Percentiles rank a stretch among this genome's conserved stretches.
Evolutionary conservation across 2,113 vertebrate species (phyloP).

Genomic region (Podarcis raffonei): DNA sequence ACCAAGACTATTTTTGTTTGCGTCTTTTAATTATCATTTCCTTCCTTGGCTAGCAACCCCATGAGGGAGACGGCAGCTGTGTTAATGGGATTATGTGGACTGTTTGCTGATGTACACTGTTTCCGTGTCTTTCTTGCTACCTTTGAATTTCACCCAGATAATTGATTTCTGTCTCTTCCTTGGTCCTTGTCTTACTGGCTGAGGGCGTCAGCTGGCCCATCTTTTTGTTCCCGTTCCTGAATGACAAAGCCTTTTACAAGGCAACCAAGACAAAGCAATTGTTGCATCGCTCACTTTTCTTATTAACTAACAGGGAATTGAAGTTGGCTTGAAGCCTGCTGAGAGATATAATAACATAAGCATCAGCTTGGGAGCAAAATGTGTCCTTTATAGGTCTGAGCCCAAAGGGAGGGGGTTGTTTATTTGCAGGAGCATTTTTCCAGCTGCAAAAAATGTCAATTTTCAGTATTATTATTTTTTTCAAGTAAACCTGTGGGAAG

Average conservation of each 20-base stretch:
- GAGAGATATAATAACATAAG: conserved; percentile 63
- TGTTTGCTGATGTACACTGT: conserved; percentile 52
- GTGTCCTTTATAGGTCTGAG: conserved; percentile 38
- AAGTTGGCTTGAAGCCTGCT: conserved; percentile 63
- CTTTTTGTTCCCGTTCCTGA: conserved; percentile 73
- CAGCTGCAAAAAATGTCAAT: no score
- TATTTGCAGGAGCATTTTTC: not conserved
- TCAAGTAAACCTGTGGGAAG: no score
- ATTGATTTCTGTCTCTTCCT: conserved; percentile 80
- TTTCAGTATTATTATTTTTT: no score
- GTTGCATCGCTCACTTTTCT: conserved; percentile 75
- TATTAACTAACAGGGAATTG: conserved; percentile 75
- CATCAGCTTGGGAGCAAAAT: conserved; percentile 61
- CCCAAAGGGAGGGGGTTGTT: not conserved
- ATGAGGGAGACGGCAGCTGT: conserved; percentile 31
- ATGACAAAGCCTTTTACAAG: conserved; percentile 75
- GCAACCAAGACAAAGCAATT: conserved; percentile 76
- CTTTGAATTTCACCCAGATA: conserved; percentile 74
- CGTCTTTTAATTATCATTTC: conserved; percentile 77
- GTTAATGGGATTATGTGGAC: conserved; percentile 75
- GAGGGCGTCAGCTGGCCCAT: conserved; percentile 75
- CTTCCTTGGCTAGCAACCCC: conserved; percentile 47
- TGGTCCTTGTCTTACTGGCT: conserved; percentile 68
- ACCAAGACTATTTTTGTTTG: conserved; percentile 63
- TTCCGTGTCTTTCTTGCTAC: conserved; percentile 37